A percentile compares a stretch with the other conserved stretches of the same genome.
Evolutionary conservation across 1,140 invertebrate genomes (phyloP).

Genomic region (Mylabris phalerata): DNA sequence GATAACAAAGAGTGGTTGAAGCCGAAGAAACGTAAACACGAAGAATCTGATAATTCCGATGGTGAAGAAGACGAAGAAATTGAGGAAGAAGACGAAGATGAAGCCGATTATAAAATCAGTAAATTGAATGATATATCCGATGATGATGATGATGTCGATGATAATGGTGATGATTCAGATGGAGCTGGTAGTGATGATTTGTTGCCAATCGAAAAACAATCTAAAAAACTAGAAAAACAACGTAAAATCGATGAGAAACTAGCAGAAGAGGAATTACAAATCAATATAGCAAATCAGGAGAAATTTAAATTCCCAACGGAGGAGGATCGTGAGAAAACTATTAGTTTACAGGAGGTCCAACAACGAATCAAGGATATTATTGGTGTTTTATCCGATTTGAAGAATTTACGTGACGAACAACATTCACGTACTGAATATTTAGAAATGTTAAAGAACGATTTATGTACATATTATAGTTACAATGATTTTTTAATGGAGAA

Average conservation of each 20-base stretch:
- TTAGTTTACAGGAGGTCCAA: constrained; percentile 77
- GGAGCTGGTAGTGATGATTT: constrained; percentile 54
- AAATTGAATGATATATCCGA: constrained; percentile 45
- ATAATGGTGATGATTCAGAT: constrained; percentile 31
- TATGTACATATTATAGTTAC: constrained; percentile 95
- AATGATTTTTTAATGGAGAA: constrained; percentile 94
- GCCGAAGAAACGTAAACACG: constrained; percentile 42
- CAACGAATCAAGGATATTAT: constrained; percentile 87
- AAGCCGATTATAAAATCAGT: constrained; percentile 36
- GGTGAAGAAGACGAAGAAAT: constrained; percentile 9
- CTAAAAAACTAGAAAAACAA: constrained; percentile 72
- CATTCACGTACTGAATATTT: constrained; percentile 78
- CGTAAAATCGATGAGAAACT: constrained; percentile 62
- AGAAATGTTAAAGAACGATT: constrained; percentile 69
- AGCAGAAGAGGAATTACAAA: constrained; percentile 72
- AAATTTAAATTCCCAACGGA: constrained; percentile 68
- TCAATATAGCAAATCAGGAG: constrained; percentile 68
- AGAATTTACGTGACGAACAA: constrained; percentile 64
- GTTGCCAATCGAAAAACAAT: constrained; percentile 80
- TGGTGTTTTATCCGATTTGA: constrained; percentile 85
- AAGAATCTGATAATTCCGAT: background rate
- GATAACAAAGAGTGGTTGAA: constrained; percentile 64
- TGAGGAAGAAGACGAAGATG: constrained; percentile 28
- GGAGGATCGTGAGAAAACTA: constrained; percentile 62
- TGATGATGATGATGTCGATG: constrained; percentile 38